These are phyloP conservation scores for Leptodactylus fuscus DNA, from an alignment of 2,113 vertebrate genomes.

Conservation along the genomic window DNA sequence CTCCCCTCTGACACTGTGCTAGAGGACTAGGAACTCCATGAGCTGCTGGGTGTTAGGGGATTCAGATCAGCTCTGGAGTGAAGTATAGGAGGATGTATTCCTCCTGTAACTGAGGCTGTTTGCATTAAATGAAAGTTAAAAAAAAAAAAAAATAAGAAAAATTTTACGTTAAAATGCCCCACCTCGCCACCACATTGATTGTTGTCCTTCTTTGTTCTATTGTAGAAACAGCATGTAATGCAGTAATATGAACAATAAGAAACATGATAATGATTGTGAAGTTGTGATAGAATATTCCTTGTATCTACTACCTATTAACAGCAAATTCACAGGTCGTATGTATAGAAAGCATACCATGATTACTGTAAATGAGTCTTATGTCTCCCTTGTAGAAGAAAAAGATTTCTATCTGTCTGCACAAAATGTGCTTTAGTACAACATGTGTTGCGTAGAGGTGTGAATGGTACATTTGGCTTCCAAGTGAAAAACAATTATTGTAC, in stretches of 20 bases:
- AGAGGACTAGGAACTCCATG: too few species aligned
- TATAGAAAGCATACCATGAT: not conserved
- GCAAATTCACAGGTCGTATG: not conserved
- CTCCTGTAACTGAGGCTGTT: too few species aligned
- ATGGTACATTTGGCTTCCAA: slow-evolving; percentile 20
- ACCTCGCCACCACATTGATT: not conserved
- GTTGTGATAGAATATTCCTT: not conserved
- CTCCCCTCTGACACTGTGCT: too few species aligned
- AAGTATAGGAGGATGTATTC: too few species aligned
- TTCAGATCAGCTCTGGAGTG: too few species aligned
- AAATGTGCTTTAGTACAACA: not conserved
- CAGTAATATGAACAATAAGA: too few species aligned
- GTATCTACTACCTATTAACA: not conserved
- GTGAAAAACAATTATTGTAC: slow-evolving; percentile 29
- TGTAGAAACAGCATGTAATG: too few species aligned
- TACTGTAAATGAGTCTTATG: not conserved
- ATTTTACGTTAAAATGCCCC: too few species aligned
- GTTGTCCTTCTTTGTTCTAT: not conserved
- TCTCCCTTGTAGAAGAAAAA: not conserved
- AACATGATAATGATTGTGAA: too few species aligned
- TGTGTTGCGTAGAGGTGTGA: slow-evolving; percentile 29
- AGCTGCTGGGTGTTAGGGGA: too few species aligned
- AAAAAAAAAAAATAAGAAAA: too few species aligned
- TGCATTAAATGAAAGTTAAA: too few species aligned
- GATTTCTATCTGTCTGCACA: not conserved